These are phyloP conservation scores for Antidorcas marsupialis DNA, from an alignment of 2,113 vertebrate genomes.

Conservation along the genomic window DNA sequence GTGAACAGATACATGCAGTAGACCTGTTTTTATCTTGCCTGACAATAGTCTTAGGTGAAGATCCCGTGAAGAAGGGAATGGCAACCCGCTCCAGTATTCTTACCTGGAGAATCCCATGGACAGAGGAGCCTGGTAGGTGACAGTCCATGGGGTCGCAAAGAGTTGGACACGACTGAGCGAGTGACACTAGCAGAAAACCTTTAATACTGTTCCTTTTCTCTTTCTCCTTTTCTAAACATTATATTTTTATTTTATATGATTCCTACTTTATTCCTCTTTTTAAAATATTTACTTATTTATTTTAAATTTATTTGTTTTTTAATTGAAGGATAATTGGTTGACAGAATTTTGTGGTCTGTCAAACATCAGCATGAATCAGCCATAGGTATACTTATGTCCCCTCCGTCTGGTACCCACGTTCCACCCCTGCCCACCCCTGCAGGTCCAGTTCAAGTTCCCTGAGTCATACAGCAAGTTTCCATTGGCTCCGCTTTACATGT, in stretches of 20 bases:
- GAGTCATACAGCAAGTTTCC: background rate
- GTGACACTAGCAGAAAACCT: background rate
- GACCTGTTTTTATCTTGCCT: background rate
- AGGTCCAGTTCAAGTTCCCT: background rate
- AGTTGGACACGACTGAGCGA: fast-evolving
- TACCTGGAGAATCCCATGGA: background rate
- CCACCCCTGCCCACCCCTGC: background rate
- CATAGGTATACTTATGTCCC: background rate
- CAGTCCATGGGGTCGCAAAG: background rate
- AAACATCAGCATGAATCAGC: background rate
- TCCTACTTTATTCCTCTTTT: background rate
- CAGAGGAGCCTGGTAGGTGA: background rate
- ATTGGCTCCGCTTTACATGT: background rate
- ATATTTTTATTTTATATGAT: background rate
- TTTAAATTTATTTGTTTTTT: background rate
- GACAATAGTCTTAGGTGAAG: background rate
- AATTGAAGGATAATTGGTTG: background rate
- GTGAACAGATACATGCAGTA: background rate
- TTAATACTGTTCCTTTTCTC: background rate
- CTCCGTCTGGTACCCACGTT: background rate
- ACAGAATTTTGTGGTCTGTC: background rate
- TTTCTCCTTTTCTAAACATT: background rate
- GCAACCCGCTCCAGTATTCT: background rate
- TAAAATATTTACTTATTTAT: background rate
- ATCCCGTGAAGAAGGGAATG: background rate